These are phyloP conservation scores for Scaptomyza montana DNA, from an alignment of 1,140 invertebrate genomes.

Conservation along the genomic window DNA sequence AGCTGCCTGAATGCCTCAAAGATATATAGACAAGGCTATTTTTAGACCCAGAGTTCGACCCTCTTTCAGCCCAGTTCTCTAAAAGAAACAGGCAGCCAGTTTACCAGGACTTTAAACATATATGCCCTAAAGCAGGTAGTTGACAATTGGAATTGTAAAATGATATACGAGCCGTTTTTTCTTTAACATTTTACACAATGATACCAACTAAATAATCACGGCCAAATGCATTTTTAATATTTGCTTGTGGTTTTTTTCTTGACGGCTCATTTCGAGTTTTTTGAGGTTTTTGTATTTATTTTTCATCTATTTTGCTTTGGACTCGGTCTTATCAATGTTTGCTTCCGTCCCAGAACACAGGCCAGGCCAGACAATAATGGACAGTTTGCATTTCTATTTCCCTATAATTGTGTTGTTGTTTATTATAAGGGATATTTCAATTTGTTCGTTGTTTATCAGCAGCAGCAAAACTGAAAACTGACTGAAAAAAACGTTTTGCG, in stretches of 20 bases:
- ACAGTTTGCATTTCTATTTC: conserved; percentile 42
- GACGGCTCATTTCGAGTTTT: not conserved
- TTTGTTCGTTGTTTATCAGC: conserved; percentile 32
- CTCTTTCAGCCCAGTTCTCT: conserved; percentile 26
- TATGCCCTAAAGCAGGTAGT: conserved; percentile 75
- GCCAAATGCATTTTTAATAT: conserved; percentile 58
- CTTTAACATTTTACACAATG: conserved; percentile 13
- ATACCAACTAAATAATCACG: conserved; percentile 47
- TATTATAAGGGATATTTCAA: conserved; percentile 17
- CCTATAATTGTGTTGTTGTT: conserved; percentile 30
- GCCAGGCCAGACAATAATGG: conserved; percentile 29
- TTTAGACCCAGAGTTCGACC: conserved; percentile 16
- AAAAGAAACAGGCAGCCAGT: not conserved
- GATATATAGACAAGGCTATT: conserved; percentile 48
- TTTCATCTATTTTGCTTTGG: conserved; percentile 15
- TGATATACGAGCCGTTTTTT: conserved; percentile 46
- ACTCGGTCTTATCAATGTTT: conserved; percentile 67
- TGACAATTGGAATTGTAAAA: conserved; percentile 64
- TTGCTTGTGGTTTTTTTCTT: conserved; percentile 31
- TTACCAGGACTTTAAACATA: not conserved
- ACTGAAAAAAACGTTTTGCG: conserved; percentile 13
- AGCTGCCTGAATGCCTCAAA: conserved; percentile 46
- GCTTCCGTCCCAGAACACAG: conserved; percentile 44
- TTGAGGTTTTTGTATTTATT: conserved; percentile 12
- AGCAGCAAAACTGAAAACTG: not conserved